These are phyloP conservation scores for Halcyon leucocephala DNA, from an alignment of 2,797 vertebrate species.

Conservation along the genomic window DNA sequence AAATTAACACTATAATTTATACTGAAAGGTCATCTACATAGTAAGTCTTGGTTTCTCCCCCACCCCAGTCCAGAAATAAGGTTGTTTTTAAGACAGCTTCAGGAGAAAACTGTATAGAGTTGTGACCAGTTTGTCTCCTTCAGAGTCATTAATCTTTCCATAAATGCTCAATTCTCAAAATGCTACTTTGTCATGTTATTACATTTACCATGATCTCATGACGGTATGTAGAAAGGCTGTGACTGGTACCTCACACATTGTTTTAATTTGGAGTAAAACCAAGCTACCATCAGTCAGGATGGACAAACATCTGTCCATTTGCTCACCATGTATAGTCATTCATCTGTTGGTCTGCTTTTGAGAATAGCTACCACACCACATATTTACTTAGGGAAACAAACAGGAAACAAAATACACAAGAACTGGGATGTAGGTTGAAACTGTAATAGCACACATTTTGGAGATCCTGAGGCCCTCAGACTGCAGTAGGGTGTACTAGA, in stretches of 20 bases:
- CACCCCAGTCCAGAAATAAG: not conserved
- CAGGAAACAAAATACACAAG: not conserved
- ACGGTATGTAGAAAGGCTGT: not conserved
- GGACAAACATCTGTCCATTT: not conserved
- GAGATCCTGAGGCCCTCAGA: not conserved
- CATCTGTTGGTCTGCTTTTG: not conserved
- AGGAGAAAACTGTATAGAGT: not conserved
- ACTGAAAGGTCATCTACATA: not conserved
- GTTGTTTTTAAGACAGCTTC: not conserved
- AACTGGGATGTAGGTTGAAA: not conserved
- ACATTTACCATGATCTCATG: not conserved
- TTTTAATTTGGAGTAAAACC: not conserved
- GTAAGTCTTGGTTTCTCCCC: not conserved
- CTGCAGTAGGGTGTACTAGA: not conserved
- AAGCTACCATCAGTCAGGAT: not conserved
- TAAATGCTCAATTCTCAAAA: not conserved
- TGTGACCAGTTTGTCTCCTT: not conserved
- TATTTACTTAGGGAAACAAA: not conserved
- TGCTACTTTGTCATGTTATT: not conserved
- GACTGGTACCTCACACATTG: not conserved
- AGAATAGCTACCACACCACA: not conserved
- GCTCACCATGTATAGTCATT: not conserved
- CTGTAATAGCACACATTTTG: not conserved
- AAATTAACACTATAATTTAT: not conserved
- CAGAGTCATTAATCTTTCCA: not conserved